Evolutionary conservation across 2,888 invertebrate genomes (phyloP).

Genomic region (Leptogaster cylindrica): DNA sequence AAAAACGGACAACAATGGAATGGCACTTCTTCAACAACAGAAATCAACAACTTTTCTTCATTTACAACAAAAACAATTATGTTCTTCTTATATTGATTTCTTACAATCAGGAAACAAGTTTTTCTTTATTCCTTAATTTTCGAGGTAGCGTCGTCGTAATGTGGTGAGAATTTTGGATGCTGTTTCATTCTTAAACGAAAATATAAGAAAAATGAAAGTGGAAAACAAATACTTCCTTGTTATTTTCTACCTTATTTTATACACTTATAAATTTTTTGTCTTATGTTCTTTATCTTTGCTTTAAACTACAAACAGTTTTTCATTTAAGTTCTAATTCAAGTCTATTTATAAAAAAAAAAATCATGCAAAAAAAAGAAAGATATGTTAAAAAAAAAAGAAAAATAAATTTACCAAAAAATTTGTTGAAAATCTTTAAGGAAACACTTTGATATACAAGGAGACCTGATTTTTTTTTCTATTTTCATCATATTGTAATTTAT

Average conservation of each 20-base stretch:
- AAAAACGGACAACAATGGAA: slow-evolving; percentile 13
- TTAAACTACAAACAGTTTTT: slow-evolving; percentile 35
- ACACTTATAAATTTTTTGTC: slow-evolving; percentile 3
- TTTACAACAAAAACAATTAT: slow-evolving; percentile 12
- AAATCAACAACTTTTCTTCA: slow-evolving; percentile 11
- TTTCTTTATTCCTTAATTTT: too few species aligned
- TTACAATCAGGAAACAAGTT: neutral
- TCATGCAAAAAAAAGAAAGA: neutral
- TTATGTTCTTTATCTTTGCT: slow-evolving; percentile 5
- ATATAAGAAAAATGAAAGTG: slow-evolving; percentile 2
- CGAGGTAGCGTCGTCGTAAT: too few species aligned
- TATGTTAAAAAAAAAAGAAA: slow-evolving; percentile 14
- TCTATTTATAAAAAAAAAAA: slow-evolving; percentile 31
- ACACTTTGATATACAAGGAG: slow-evolving; percentile 34
- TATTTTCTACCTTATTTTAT: slow-evolving; percentile 39
- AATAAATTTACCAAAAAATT: slow-evolving; percentile 1
- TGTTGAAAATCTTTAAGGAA: neutral
- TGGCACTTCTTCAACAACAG: slow-evolving; percentile 17
- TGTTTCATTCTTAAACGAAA: slow-evolving; percentile 7
- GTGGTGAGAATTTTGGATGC: too few species aligned
- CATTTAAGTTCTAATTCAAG: slow-evolving; percentile 35
- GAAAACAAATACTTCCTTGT: slow-evolving; percentile 27
- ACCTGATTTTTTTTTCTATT: slow-evolving; percentile 34
- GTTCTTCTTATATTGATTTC: too few species aligned
- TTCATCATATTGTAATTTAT: slow-evolving; percentile 28